Base-by-base conservation (phyloP, 2,113 vertebrate species). In the Corythoichthys haematopterus region DNA sequence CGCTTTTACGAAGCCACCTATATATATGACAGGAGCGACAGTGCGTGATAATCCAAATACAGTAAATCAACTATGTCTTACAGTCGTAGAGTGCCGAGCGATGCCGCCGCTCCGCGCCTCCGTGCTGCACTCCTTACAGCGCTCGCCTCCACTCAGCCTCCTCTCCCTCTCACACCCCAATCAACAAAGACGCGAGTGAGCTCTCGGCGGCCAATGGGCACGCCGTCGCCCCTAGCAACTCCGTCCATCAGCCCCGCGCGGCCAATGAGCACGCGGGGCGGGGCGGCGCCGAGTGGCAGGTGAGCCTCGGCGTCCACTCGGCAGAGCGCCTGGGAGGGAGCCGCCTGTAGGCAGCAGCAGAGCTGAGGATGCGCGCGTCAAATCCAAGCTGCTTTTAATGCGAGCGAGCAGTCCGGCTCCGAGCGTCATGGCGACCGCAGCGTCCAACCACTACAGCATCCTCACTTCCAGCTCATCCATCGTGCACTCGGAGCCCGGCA, bases 341-440 rank as follows among this genome's bases (percentile, higher is more conserved):
- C 90, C 91, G 92, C 92, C 92, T 89, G 87, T 91, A 92, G 93
- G 93, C 92, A 90, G 88, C 92, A 93, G 93, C 47, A 50, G 47
- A 50, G 47, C 47, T 36, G 33, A 57, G 55, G 55, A 57, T 57
- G 55, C 55, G 55, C 92, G 91, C 94, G 94, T 96, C 94, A 94
- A 96, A 96, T 95, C 94, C 93, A 89, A 93, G 94, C 90, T 93
- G 92, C 91, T 91, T 94, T 92, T 92, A 93, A 92, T 88, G 90
- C 85, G 93, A 91, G 93, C 90, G 89, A 92, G 91, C 95, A 95
- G 93, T 95, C 92, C 93, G 93, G 92, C 93, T 94, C 92, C 87
- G 91, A 92, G 93, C 95, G 94, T 94, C 95, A 97, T 97, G 95
- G 95, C 95, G 93, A 96, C 95, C 91, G 92, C 95, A 95, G 94